phyloP scores from a whole-genome alignment of 2,888 invertebrate genomes.

The Branchinecta sandiegonensis region DNA sequence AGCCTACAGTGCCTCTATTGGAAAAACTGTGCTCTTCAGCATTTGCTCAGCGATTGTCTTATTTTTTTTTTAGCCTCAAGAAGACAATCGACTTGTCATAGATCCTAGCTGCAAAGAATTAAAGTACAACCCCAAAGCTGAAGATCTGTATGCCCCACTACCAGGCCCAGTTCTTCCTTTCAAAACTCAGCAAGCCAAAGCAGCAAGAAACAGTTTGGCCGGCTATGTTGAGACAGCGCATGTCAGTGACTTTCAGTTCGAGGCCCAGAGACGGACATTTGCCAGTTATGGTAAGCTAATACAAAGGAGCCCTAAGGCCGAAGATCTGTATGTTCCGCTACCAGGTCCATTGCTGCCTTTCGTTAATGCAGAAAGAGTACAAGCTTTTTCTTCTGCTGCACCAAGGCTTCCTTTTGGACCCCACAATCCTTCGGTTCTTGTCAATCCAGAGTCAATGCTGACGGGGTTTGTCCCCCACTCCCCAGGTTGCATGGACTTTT shows the following conservation, averaged over 20 bases:
- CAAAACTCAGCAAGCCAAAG: slow-evolving; percentile 72
- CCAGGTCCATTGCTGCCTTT: slow-evolving; percentile 87
- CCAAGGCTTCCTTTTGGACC: too few relatives aligned
- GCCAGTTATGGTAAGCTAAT: slow-evolving; percentile 58
- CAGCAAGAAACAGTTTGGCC: slow-evolving; percentile 75
- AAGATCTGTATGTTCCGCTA: slow-evolving; percentile 81
- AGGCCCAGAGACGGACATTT: slow-evolving; percentile 86
- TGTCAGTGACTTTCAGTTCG: slow-evolving; percentile 92
- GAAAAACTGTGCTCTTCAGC: too few relatives aligned
- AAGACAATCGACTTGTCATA: slow-evolving; percentile 35
- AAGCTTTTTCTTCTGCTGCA: too few relatives aligned
- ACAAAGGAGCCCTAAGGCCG: slow-evolving; percentile 66
- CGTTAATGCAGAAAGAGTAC: slow-evolving; percentile 20
- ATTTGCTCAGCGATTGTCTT: not conserved
- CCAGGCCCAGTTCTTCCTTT: slow-evolving; percentile 87
- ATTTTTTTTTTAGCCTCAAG: not conserved
- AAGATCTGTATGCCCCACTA: slow-evolving; percentile 81
- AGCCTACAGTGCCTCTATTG: too few relatives aligned
- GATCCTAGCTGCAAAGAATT: slow-evolving; percentile 69
- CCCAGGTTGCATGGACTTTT: too few relatives aligned
- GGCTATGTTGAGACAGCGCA: slow-evolving; percentile 91
- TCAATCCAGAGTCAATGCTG: too few relatives aligned
- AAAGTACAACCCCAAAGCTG: slow-evolving; percentile 78
- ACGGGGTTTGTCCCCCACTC: too few relatives aligned
- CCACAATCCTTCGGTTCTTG: too few relatives aligned